Conservation (phyloP, 2,113 vertebrate genomes). For the Colius striatus region DNA sequence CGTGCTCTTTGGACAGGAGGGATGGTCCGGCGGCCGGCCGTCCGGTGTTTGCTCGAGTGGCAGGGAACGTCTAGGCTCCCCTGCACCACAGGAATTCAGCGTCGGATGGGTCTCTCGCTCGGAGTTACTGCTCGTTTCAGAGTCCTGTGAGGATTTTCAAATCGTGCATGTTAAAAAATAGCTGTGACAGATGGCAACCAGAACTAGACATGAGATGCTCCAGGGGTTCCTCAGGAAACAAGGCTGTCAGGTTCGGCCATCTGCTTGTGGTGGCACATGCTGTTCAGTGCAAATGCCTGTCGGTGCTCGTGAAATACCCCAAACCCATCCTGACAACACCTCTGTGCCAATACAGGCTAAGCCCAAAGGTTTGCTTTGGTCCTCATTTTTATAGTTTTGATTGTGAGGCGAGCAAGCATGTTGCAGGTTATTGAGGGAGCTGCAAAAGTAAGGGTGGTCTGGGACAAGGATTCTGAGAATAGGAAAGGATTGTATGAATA, state of each 20-base stretch:
- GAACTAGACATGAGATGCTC: accelerated
- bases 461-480: background rate
- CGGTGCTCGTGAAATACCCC: too few species aligned
- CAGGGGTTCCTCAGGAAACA: accelerated
- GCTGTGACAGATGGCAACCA: accelerated
- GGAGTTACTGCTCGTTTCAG: accelerated
- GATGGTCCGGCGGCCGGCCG: too few species aligned
- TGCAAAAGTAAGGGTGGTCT: background rate
- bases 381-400: background rate
- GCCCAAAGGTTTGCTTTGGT: background rate
- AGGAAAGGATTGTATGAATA: background rate
- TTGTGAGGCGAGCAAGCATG: accelerated
- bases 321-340: background rate
- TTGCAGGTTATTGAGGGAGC: background rate
- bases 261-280: background rate
- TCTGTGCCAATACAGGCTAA: background rate
- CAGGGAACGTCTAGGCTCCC: accelerated
- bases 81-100: background rate
- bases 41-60: accelerated
- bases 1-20: accelerated
- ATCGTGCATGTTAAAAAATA: background rate
- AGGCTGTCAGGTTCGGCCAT: background rate
- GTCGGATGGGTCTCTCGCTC: accelerated
- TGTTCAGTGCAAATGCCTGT: accelerated
- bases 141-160: background rate